Conservation (phyloP, 2,888 invertebrate species). For the Nephrocerus scutellatus region DNA sequence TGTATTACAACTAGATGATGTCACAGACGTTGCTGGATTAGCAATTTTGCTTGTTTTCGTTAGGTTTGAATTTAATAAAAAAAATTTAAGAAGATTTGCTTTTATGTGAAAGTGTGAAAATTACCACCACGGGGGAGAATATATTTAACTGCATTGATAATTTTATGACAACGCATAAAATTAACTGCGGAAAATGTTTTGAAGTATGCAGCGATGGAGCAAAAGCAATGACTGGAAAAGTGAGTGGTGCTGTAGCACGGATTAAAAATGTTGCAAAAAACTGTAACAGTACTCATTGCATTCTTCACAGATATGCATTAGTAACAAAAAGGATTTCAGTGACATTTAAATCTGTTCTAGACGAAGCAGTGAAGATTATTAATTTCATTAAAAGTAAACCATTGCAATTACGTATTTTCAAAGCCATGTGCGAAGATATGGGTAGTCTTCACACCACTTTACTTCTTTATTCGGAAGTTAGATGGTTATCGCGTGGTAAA, state of each 20-base stretch:
- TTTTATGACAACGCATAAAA: conserved; percentile 11
- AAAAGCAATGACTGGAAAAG: conserved; percentile 12
- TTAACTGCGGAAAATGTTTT: conserved; percentile 12
- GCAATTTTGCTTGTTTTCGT: conserved; percentile 6
- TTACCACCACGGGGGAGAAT: conserved; percentile 10
- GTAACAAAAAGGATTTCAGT: conserved; percentile 12
- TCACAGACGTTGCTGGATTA: conserved; percentile 12
- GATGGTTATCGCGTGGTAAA: conserved; percentile 11
- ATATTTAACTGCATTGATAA: conserved; percentile 13
- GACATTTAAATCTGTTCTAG: conserved; percentile 9
- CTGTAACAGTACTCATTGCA: conserved; percentile 13
- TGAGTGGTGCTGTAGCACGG: conserved; percentile 8
- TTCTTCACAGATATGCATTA: conserved; percentile 13
- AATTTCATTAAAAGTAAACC: conserved; percentile 11
- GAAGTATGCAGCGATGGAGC: conserved; percentile 13
- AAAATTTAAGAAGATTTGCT: conserved; percentile 14
- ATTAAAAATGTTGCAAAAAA: conserved; percentile 10
- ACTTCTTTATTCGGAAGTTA: conserved; percentile 9
- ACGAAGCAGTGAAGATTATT: conserved; percentile 11
- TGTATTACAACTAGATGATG: conserved; percentile 10
- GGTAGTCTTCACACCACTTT: conserved; percentile 9
- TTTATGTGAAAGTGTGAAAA: conserved; percentile 14
- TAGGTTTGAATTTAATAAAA: conserved; percentile 6
- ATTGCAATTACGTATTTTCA: conserved; percentile 11
- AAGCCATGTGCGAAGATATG: conserved; percentile 10